A percentile compares a stretch with the other conserved stretches of the same genome.
Conservation (phyloP, 37 sponge, comb jelly and placozoan genomes). For the Halisarca cf. caerulea region DNA sequence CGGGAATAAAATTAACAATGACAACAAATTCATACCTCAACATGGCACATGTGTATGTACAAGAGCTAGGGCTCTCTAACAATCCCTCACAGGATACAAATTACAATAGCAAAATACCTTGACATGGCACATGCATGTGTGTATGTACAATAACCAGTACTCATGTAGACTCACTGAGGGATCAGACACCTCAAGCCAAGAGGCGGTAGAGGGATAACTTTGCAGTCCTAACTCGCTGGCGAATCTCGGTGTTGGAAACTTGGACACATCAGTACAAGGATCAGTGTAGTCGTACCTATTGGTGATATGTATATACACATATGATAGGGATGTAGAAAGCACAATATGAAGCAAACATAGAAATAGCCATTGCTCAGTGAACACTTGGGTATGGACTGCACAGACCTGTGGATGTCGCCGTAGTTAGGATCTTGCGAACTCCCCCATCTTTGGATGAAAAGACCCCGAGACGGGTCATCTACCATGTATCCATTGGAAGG, state of each 20-base stretch:
- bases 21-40: too few relatives aligned
- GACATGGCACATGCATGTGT: not conserved
- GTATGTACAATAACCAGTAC: not conserved
- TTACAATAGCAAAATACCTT: too few relatives aligned
- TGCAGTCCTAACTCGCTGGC: constrained; percentile 97
- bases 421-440: constrained; percentile 50
- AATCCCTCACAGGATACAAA: too few relatives aligned
- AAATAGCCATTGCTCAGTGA: too few relatives aligned
- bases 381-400: too few relatives aligned
- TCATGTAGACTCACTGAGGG: not conserved
- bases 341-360: too few relatives aligned
- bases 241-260: constrained; percentile 90
- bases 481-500: constrained; percentile 86
- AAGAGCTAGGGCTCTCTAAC: too few relatives aligned
- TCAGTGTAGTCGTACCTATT: constrained; percentile 84
- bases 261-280: constrained; percentile 79
- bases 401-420: constrained; percentile 91
- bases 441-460: constrained; percentile 90
- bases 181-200: constrained; percentile 50
- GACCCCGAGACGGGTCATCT: constrained; percentile 37
- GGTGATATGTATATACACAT: not conserved
- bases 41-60: too few relatives aligned
- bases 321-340: not conserved
- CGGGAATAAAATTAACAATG: too few relatives aligned
- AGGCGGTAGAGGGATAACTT: constrained; percentile 82